Evolutionary conservation across 2,888 invertebrate species (phyloP).

Genomic region (Heteropelma amictum): DNA sequence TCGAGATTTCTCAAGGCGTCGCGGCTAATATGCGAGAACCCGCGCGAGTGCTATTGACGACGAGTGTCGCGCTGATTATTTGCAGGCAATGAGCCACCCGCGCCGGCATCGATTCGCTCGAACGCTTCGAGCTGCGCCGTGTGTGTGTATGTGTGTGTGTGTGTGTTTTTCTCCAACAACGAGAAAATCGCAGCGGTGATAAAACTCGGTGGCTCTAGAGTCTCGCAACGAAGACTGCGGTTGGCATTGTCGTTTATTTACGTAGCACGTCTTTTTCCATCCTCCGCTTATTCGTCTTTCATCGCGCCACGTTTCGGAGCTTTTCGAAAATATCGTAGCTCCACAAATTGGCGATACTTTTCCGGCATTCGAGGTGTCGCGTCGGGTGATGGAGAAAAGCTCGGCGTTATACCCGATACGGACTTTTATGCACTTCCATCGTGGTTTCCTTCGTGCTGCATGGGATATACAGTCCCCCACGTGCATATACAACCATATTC

Average conservation of each 20-base stretch:
- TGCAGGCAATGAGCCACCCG: slow-evolving; percentile 45
- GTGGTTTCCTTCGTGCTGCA: too few relatives aligned
- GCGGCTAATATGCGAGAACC: neutral
- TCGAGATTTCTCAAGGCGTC: slow-evolving; percentile 32
- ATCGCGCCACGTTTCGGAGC: neutral
- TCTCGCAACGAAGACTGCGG: slow-evolving; percentile 17
- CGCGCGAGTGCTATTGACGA: neutral
- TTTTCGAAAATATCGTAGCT: too few relatives aligned
- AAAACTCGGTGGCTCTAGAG: slow-evolving; percentile 20
- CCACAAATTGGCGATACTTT: too few relatives aligned
- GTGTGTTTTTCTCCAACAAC: too few relatives aligned
- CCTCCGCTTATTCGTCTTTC: neutral
- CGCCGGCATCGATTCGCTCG: slow-evolving; percentile 36
- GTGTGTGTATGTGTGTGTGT: too few relatives aligned
- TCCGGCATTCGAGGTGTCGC: too few relatives aligned
- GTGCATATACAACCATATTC: too few relatives aligned
- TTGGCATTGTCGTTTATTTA: slow-evolving; percentile 33
- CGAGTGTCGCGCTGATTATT: slow-evolving; percentile 38
- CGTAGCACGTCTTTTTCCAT: neutral
- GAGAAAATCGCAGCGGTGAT: slow-evolving; percentile 22
- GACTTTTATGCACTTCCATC: too few relatives aligned
- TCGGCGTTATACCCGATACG: too few relatives aligned
- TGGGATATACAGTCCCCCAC: too few relatives aligned
- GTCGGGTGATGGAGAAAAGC: too few relatives aligned
- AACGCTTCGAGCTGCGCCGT: slow-evolving; percentile 18